A percentile compares a stretch with the other conserved stretches of the same genome.
Conservation (phyloP, 92 coral and sea anemone genomes). For the Bergia sp. region DNA sequence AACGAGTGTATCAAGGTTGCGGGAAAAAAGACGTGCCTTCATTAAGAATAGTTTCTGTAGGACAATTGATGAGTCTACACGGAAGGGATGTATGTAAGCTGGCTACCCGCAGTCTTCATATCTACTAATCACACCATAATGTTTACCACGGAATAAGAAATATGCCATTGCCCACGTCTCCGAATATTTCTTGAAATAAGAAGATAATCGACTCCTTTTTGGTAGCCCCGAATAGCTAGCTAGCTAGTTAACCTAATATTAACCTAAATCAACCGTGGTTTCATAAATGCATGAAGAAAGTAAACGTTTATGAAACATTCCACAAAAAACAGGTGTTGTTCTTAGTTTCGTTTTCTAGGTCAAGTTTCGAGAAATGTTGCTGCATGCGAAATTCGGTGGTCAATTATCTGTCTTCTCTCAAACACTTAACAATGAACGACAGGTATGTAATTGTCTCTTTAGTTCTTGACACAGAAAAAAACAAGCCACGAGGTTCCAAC, state of each 20-base stretch:
- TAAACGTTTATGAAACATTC: slow-evolving; percentile 3
- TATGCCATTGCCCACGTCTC: not conserved
- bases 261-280: not conserved
- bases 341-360: slow-evolving; percentile 3
- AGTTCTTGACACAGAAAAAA: not conserved
- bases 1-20: too few relatives aligned
- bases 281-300: not conserved
- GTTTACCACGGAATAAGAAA: not conserved
- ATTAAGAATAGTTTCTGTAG: not conserved
- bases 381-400: slow-evolving; percentile 35
- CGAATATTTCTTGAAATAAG: not conserved
- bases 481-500: not conserved
- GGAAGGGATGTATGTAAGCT: not conserved
- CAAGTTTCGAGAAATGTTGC: slow-evolving; percentile 19
- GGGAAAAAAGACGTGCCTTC: not conserved
- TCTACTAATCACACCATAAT: not conserved
- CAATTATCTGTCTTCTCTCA: not conserved
- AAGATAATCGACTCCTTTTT: not conserved
- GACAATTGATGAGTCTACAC: not conserved
- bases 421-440: not conserved
- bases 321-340: slow-evolving; percentile 21
- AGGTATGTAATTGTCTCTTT: slow-evolving; percentile 12
- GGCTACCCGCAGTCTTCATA: not conserved
- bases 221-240: not conserved
- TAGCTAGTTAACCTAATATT: not conserved